phyloP scores from a whole-genome alignment of 2,888 invertebrate species.

The Mellilla xanthometata region DNA sequence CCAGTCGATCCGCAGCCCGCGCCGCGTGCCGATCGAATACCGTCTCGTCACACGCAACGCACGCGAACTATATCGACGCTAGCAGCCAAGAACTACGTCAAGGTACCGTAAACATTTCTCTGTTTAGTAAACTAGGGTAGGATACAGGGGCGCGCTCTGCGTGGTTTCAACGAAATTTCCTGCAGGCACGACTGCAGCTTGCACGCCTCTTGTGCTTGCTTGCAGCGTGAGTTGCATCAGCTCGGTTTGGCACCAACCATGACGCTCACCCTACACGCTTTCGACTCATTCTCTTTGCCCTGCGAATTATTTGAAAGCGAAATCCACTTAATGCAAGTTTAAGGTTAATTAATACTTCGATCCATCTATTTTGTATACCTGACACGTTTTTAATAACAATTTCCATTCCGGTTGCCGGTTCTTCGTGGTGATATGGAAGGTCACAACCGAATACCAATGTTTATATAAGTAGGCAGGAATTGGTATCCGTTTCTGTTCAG shows the following conservation, averaged over 20 bases:
- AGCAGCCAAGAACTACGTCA: neutral
- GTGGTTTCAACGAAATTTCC: neutral
- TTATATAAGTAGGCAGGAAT: too few species aligned
- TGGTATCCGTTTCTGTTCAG: neutral
- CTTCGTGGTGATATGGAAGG: too few species aligned
- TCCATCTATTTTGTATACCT: too few species aligned
- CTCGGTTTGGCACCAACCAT: neutral
- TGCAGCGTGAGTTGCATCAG: neutral
- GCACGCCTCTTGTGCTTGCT: too few species aligned
- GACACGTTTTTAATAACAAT: too few species aligned
- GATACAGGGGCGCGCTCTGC: neutral
- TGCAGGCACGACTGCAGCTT: too few species aligned
- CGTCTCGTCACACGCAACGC: neutral
- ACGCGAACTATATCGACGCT: neutral
- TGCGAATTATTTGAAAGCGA: neutral
- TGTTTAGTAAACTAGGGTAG: neutral
- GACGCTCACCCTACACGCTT: neutral
- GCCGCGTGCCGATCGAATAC: neutral
- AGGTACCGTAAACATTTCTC: conserved; percentile 3
- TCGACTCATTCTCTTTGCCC: neutral
- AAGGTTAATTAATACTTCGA: too few species aligned
- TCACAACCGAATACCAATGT: too few species aligned
- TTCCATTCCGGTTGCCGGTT: too few species aligned
- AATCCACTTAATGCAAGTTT: neutral
- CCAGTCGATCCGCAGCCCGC: neutral